A percentile compares a stretch with the other conserved stretches of the same genome.
phyloP scores from a whole-genome alignment of 2,888 invertebrate species.

The Perizoma flavofasciatum region DNA sequence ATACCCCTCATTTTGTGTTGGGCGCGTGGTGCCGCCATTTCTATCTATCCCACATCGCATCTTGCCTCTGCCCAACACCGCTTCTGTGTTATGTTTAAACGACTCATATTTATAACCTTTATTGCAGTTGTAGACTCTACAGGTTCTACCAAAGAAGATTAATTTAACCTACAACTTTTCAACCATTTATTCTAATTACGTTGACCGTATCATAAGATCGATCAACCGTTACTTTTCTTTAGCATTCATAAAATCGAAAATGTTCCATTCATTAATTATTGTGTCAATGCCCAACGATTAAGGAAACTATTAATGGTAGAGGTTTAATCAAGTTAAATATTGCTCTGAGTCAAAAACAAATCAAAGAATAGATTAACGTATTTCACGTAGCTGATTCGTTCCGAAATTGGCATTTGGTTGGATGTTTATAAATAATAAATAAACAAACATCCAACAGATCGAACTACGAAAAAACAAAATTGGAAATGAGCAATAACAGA shows the following conservation, averaged over 20 bases:
- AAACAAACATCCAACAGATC: too few relatives aligned
- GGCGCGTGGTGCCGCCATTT: too few relatives aligned
- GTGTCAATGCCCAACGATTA: slow-evolving; percentile 30
- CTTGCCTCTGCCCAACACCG: too few relatives aligned
- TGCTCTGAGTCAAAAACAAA: slow-evolving; percentile 9
- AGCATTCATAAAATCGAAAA: slow-evolving; percentile 73
- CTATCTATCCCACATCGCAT: too few relatives aligned
- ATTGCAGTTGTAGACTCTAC: slow-evolving; percentile 16
- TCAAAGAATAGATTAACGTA: background rate
- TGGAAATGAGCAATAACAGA: too few relatives aligned
- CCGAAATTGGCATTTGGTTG: background rate
- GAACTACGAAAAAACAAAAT: too few relatives aligned
- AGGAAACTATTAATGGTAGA: slow-evolving; percentile 23
- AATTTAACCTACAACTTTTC: slow-evolving; percentile 60
- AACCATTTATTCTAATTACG: slow-evolving; percentile 77
- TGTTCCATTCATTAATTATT: slow-evolving; percentile 76
- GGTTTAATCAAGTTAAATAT: slow-evolving; percentile 27
- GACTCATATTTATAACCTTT: too few relatives aligned
- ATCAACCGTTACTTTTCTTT: slow-evolving; percentile 71
- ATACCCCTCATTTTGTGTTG: too few relatives aligned
- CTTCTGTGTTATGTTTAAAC: too few relatives aligned
- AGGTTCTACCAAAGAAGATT: slow-evolving; percentile 49
- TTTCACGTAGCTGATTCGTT: background rate
- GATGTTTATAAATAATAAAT: too few relatives aligned
- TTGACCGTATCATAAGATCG: slow-evolving; percentile 52